phyloP scores from a whole-genome alignment of 2,888 invertebrate species.

The Lobophora halterata region DNA sequence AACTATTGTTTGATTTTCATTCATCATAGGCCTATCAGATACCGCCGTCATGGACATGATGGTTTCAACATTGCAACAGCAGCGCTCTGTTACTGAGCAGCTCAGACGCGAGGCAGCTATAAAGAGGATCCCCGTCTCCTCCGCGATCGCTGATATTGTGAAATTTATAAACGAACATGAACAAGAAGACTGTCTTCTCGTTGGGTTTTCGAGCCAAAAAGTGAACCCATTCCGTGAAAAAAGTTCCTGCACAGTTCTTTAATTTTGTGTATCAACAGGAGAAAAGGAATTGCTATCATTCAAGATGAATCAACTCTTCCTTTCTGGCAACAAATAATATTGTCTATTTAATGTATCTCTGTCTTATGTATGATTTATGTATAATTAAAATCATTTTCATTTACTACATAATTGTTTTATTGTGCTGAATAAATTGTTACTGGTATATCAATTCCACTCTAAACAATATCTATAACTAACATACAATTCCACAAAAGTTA shows the following conservation, averaged over 20 bases:
- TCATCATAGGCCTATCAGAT: constrained; percentile 93
- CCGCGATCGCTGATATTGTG: constrained; percentile 95
- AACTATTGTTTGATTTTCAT: constrained; percentile 58
- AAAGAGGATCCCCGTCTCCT: constrained; percentile 91
- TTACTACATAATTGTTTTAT: constrained; percentile 48
- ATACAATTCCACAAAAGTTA: constrained; percentile 54
- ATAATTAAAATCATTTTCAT: constrained; percentile 26
- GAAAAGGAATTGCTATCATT: constrained; percentile 11
- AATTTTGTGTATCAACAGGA: constrained; percentile 46
- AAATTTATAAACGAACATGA: constrained; percentile 95
- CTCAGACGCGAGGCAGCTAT: constrained; percentile 94
- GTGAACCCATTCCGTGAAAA: constrained; percentile 98
- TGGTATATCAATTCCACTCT: constrained; percentile 38
- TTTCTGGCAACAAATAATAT: constrained; percentile 7
- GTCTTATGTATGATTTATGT: constrained; percentile 7
- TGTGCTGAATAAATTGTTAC: constrained; percentile 51
- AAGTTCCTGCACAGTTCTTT: constrained; percentile 92
- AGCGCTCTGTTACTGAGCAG: constrained; percentile 95
- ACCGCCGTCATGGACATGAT: constrained; percentile 95
- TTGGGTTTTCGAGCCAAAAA: constrained; percentile 96
- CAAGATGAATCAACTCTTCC: constrained; percentile 12
- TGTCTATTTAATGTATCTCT: neutral
- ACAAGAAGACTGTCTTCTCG: constrained; percentile 94
- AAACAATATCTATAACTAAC: constrained; percentile 32
- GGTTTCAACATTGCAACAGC: constrained; percentile 96